Conservation (phyloP, 2,113 vertebrate genomes). For the Pollimyrus isidori region DNA sequence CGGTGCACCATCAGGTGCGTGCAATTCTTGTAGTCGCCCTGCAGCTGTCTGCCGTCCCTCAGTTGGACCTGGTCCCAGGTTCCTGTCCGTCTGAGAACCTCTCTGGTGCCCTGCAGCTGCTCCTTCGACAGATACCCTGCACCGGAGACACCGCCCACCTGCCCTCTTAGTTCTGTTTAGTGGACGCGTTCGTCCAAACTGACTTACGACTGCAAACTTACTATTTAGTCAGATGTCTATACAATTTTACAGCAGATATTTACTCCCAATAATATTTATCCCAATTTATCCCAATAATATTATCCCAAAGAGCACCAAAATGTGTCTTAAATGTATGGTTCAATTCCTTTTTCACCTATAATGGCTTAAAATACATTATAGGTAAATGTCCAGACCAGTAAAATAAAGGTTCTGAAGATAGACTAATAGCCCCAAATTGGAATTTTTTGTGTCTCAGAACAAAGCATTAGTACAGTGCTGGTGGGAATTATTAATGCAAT, state of each 20-base stretch:
- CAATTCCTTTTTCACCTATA: neutral
- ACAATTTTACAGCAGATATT: neutral
- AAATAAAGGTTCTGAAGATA: neutral
- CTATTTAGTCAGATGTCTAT: neutral
- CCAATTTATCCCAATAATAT: neutral
- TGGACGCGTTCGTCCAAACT: neutral
- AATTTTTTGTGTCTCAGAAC: neutral
- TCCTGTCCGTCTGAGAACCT: constrained; percentile 46
- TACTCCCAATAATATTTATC: neutral
- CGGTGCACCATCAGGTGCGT: constrained; percentile 53
- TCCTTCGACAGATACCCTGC: constrained; percentile 58
- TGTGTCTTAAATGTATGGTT: neutral
- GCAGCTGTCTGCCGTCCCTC: constrained; percentile 49
- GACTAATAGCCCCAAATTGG: neutral
- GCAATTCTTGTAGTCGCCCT: constrained; percentile 58
- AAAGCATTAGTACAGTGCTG: neutral
- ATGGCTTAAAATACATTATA: neutral
- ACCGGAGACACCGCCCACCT: neutral
- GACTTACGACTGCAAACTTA: neutral
- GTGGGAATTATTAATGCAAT: neutral
- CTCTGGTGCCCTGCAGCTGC: constrained; percentile 49
- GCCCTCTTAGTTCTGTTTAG: neutral
- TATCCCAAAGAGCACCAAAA: neutral
- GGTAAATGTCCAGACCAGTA: neutral
- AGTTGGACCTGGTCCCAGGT: constrained; percentile 60